Base-by-base conservation (phyloP, 2,113 vertebrate species). In the Muntiacus muntjak region DNA sequence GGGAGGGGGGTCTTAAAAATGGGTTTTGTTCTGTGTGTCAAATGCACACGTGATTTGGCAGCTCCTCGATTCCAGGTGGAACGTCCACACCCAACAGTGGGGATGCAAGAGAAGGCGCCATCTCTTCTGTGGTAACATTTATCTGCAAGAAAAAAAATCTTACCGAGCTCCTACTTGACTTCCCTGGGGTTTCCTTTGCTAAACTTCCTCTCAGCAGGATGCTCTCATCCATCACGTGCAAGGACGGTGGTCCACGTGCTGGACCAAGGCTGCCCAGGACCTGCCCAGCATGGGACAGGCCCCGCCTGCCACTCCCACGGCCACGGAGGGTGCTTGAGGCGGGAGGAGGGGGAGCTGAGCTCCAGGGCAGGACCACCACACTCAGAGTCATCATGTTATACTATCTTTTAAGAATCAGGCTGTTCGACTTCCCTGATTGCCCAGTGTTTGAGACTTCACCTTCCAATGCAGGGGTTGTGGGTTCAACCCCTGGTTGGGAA, bases 341-440 rank as follows among this genome's bases (percentile, higher is more conserved):
- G 4, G 55, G 47, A 52, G 33, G n/a, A 43, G 19, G 47, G 30
- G 6, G 13, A 5, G 3, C 7, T 0, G 7, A 52, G 43, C 30
- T 62, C 2, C 54, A 30, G 36, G 67, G 2, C 28, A 26, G n/a
- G 45, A 30, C 23, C 9, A 13, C 8, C 8, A 16, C 16, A 7
- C 60, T 47, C 6, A 13, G 2, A 6, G 26, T 12, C 5, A 3
- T 15, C 47, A 9, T 28, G 25, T 64, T 25, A 40, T 0, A 52
- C 12, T 7, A 9, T 10, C 10, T 16, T 81, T 90, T 52, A 67
- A 40, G 78, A 47, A 30, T 6, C 26, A 47, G 15, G 26, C 43
- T 30, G n/a, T 36, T 19, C 0, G 5, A 71, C n/a, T 40, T 6
- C n/a, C 67, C n/a, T 12, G 54, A 10, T 0, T 0, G 10, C 67